Conservation (phyloP, 1,140 invertebrate species). For the Drosophila arawakana region DNA sequence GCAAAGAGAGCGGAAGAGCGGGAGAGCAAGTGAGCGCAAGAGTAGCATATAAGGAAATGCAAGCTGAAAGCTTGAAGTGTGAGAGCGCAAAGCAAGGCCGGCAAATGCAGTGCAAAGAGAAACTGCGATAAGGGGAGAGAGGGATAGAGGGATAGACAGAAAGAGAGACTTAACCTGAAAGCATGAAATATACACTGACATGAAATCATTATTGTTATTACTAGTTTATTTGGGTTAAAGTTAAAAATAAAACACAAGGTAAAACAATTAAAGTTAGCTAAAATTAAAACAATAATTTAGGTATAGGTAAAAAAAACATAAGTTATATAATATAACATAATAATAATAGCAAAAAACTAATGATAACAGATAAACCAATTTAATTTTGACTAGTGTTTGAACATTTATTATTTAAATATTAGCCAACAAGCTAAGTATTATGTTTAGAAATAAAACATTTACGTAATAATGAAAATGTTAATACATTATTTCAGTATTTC, state of each 20-base stretch:
- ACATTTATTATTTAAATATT: too few relatives aligned
- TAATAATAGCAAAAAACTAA: too few relatives aligned
- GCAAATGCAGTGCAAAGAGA: constrained; percentile 27
- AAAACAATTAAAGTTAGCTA: neutral
- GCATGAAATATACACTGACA: constrained; percentile 39
- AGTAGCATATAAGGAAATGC: constrained; percentile 6
- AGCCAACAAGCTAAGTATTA: too few relatives aligned
- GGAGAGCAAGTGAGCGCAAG: neutral
- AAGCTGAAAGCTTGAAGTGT: neutral
- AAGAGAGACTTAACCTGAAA: constrained; percentile 11
- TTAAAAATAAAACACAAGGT: neutral
- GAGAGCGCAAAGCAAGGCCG: constrained; percentile 28
- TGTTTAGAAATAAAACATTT: too few relatives aligned
- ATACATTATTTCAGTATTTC: too few relatives aligned
- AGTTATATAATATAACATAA: too few relatives aligned
- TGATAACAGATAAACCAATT: too few relatives aligned
- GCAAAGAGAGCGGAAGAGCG: constrained; percentile 12
- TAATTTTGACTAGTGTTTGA: too few relatives aligned
- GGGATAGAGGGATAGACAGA: neutral
- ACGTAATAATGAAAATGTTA: too few relatives aligned
- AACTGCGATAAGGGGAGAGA: neutral
- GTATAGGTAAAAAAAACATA: too few relatives aligned
- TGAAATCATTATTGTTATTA: neutral
- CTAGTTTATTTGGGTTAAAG: neutral
- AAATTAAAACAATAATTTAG: too few relatives aligned